Conservation (phyloP, 2,888 invertebrate genomes). For the Caenorhabditis sulstoni region DNA sequence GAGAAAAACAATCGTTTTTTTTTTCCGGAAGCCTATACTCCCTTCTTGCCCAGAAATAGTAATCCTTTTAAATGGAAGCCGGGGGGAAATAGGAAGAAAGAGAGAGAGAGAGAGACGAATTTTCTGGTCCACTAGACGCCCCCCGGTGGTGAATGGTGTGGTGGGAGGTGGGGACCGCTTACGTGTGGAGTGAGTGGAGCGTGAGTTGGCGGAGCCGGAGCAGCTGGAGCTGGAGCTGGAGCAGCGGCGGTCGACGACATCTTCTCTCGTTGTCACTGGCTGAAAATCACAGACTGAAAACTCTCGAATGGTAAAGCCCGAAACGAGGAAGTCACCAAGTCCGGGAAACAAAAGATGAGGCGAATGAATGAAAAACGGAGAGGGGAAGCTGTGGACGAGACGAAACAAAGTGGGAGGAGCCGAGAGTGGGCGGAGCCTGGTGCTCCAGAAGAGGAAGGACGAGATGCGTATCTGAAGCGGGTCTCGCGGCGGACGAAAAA, state of each 20-base stretch:
- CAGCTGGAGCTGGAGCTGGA: slow-evolving; percentile 22
- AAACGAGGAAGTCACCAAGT: not conserved
- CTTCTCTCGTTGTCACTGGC: too few species aligned
- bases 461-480: slow-evolving; percentile 11
- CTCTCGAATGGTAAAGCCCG: too few species aligned
- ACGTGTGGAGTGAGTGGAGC: slow-evolving; percentile 62
- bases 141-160: too few species aligned
- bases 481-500: not conserved
- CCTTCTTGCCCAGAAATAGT: too few species aligned
- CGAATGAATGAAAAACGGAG: slow-evolving; percentile 35
- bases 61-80: not conserved
- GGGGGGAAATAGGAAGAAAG: too few species aligned
- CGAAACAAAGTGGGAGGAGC: slow-evolving; percentile 5
- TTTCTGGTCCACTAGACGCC: slow-evolving; percentile 8
- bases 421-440: slow-evolving; percentile 24
- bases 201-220: slow-evolving; percentile 54
- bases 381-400: slow-evolving; percentile 4
- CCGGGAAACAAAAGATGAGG: slow-evolving; percentile 1
- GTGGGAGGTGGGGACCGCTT: slow-evolving; percentile 1
- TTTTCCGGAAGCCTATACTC: too few species aligned
- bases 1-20: too few species aligned
- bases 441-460: slow-evolving; percentile 17
- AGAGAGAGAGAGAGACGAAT: not conserved
- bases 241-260: slow-evolving; percentile 33
- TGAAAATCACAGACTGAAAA: too few species aligned